These are phyloP conservation scores for Odontamblyopus lacepedii DNA, from an alignment of 2,797 vertebrate species.

Conservation along the genomic window DNA sequence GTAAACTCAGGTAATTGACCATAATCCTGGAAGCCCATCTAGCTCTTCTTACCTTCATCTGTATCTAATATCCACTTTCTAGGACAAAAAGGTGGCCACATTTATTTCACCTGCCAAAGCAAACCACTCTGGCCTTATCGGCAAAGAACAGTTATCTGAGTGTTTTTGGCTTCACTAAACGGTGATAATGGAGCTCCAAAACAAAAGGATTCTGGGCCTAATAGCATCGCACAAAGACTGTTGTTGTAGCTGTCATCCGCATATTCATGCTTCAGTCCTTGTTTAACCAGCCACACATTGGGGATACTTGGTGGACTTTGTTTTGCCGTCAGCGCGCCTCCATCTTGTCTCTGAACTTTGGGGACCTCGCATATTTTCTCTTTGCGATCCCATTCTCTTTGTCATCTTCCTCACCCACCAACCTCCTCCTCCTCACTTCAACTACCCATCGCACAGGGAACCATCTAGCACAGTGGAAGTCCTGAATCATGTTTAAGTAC, in stretches of 20 bases:
- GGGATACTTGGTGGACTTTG: background rate
- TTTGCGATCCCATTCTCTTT: conserved; percentile 18
- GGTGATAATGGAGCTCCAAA: conserved; percentile 8
- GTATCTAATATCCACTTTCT: background rate
- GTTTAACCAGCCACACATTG: conserved; percentile 7
- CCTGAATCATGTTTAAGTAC: background rate
- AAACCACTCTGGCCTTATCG: conserved; percentile 34
- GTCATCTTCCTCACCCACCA: conserved; percentile 14
- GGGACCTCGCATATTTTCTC: conserved; percentile 16
- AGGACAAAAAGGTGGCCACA: conserved; percentile 35
- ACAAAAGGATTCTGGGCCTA: conserved; percentile 23
- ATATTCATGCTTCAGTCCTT: background rate
- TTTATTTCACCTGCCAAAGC: conserved; percentile 38
- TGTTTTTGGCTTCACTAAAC: conserved; percentile 2
- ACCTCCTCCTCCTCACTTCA: conserved; percentile 13
- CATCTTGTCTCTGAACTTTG: conserved; percentile 3
- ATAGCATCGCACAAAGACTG: background rate
- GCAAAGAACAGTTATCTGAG: conserved; percentile 14
- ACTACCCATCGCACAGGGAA: conserved; percentile 8
- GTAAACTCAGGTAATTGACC: conserved; percentile 5
- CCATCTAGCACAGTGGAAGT: background rate
- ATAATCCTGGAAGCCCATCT: conserved; percentile 13
- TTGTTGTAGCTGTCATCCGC: conserved; percentile 12
- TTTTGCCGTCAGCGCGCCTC: conserved; percentile 17
- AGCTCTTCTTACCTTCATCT: conserved; percentile 2